Evolutionary conservation across 2,888 invertebrate species (phyloP).

Genomic region (Drosophila nr. perissopoda): DNA sequence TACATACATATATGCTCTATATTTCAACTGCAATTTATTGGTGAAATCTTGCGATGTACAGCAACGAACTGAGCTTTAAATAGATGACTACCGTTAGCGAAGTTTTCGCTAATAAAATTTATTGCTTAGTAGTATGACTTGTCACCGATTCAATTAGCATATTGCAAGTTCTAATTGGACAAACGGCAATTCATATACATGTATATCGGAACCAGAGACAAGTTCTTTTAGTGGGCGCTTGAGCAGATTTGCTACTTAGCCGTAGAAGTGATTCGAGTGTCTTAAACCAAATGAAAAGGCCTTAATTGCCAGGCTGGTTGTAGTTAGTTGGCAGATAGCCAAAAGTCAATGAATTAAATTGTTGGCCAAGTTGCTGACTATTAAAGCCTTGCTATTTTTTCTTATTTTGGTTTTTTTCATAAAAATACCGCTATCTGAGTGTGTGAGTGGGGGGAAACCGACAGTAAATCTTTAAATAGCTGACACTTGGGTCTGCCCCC

Average conservation of each 20-base stretch:
- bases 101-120: conserved; percentile 27
- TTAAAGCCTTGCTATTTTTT: conserved; percentile 49
- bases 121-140: conserved; percentile 14
- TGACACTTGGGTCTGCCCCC: conserved; percentile 62
- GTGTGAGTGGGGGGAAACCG: conserved; percentile 21
- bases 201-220: neutral
- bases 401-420: neutral
- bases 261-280: conserved; percentile 20
- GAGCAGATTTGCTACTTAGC: conserved; percentile 21
- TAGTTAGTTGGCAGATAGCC: conserved; percentile 52
- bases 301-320: conserved; percentile 60
- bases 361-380: conserved; percentile 37
- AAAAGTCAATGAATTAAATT: conserved; percentile 56
- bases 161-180: conserved; percentile 35
- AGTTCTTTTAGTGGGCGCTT: conserved; percentile 52
- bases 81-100: conserved; percentile 20
- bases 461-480: conserved; percentile 39
- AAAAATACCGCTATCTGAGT: conserved; percentile 53
- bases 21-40: conserved; percentile 24
- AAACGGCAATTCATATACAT: conserved; percentile 31
- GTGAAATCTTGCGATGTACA: conserved; percentile 24
- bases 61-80: conserved; percentile 5
- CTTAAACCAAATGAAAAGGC: conserved; percentile 18
- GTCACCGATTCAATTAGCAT: conserved; percentile 41
- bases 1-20: conserved; percentile 3